A percentile compares a stretch with the other conserved stretches of the same genome.
Evolutionary conservation across 2,797 vertebrate species (phyloP).

Genomic region (Myripristis murdjan): DNA sequence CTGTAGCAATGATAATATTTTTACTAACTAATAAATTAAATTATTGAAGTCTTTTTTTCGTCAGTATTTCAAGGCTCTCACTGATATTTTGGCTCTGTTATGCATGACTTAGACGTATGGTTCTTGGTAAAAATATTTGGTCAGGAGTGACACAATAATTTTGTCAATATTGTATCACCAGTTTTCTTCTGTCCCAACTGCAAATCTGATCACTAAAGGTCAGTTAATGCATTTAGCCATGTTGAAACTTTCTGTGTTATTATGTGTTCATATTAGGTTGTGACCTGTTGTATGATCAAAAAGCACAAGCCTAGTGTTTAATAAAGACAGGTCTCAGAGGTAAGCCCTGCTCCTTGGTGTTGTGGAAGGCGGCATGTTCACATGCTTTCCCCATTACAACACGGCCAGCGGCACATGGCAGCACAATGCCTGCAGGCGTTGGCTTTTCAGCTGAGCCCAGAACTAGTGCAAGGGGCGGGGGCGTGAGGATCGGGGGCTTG

Average conservation of each 20-base stretch:
- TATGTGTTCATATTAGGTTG: background rate
- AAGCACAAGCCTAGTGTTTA: slow-evolving; percentile 19
- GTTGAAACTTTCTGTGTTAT: background rate
- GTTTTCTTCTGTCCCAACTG: background rate
- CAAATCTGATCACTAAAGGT: background rate
- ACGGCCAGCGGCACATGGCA: slow-evolving; percentile 81
- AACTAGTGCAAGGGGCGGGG: slow-evolving; percentile 73
- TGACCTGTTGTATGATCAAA: slow-evolving; percentile 23
- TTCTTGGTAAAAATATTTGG: slow-evolving; percentile 5
- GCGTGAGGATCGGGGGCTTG: slow-evolving; percentile 44
- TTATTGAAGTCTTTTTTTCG: background rate
- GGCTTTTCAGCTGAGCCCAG: slow-evolving; percentile 82
- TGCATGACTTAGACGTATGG: background rate
- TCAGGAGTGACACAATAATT: background rate
- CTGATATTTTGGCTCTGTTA: slow-evolving; percentile 13
- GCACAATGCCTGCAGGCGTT: slow-evolving; percentile 77
- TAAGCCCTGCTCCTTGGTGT: slow-evolving; percentile 42
- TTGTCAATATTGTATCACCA: slow-evolving; percentile 9
- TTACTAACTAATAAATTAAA: background rate
- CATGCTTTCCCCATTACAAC: slow-evolving; percentile 77
- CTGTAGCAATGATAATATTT: slow-evolving; percentile 20
- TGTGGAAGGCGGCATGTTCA: slow-evolving; percentile 70
- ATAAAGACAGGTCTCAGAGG: slow-evolving; percentile 32
- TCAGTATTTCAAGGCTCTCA: slow-evolving; percentile 6
- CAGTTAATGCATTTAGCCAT: background rate